Evolutionary conservation across 2,797 vertebrate species (phyloP), one percentile per base, ranked within the genome.

Genomic region (Acestrorhynchus altus): DNA sequence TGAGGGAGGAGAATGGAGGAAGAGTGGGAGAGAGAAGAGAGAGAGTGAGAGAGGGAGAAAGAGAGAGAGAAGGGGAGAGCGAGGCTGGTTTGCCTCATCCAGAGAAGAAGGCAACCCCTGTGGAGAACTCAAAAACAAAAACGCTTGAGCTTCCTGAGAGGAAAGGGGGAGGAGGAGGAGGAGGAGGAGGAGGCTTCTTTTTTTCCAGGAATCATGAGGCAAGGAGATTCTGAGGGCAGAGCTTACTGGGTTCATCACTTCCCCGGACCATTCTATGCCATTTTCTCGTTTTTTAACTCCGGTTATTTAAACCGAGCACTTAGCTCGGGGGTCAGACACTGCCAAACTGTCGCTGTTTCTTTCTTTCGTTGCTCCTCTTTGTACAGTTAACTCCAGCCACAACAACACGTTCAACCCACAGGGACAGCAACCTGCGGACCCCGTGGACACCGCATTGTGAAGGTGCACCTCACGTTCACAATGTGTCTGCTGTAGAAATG

Each of bases 311-410:
- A 88, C 88, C 88, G 91, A 90, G 81, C 89, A 80, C 86, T 35
- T 90, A 90, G 90, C 90, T 86, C 88, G 90, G 91, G 92, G 80
- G 90, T 89, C 90, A 91, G 92, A 93, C 91, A 92, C 92, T 93
- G 92, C 92, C 92, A 93, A 90, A 88, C 81, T 76, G 56, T 84
- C 85, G 83, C 86, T 72, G 84, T 87, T 83, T 52, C 63, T 24
- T 59, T 46, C 7, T 26, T 72, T 81, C 77, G 87, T 82, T 61
- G 39, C 51, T 81, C 81, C 81, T 86, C 76, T 87, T 87, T 91
- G 82, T 89, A 85, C 88, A 88, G 78, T 86, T 0, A 82, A 86
- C 81, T 84, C 90, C 84, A 76, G 81, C 74, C 80, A 83, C n/a
- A 8, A 4, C 9, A 68, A 63, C 81, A 70, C 2, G 31, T 35